Percentiles rank a stretch among this genome's conserved stretches.
Conservation (phyloP, 30 jellyfish, hydroid and myxozoan genomes). For the Cassiopea andromeda region DNA sequence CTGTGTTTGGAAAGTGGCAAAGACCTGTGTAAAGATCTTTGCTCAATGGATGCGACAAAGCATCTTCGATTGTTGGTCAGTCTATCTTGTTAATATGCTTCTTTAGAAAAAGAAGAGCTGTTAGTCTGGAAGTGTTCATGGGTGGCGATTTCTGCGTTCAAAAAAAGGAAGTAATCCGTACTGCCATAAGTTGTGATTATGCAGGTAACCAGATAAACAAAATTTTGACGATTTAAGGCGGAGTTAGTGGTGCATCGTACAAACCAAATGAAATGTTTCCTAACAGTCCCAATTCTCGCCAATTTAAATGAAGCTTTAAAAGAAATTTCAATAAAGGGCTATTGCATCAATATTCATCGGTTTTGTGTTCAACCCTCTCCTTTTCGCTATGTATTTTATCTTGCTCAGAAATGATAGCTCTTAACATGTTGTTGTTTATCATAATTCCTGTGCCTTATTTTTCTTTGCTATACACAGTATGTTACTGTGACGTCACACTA, state of each 20-base stretch:
- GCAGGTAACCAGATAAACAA: conserved; percentile 64
- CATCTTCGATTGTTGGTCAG: conserved; percentile 42
- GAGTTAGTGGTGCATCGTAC: conserved; percentile 37
- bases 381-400: too few relatives aligned
- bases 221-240: conserved; percentile 34
- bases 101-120: conserved; percentile 31
- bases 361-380: too few relatives aligned
- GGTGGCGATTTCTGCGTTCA: conserved; percentile 40
- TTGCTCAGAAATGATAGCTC: too few relatives aligned
- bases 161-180: conserved; percentile 9
- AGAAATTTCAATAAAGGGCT: not conserved
- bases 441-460: too few relatives aligned
- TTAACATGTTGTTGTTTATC: too few relatives aligned
- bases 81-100: conserved; percentile 37
- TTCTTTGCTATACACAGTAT: too few relatives aligned
- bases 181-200: conserved; percentile 55
- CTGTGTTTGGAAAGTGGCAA: conserved; percentile 45
- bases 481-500: too few relatives aligned
- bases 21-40: conserved; percentile 40
- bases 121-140: conserved; percentile 31
- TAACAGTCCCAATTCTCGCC: conserved; percentile 34
- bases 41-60: conserved; percentile 16
- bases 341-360: too few relatives aligned
- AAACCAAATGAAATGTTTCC: conserved; percentile 28
- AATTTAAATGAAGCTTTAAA: conserved; percentile 13